Base-by-base conservation (phyloP, 2,797 vertebrate genomes). In the Balearica regulorum region DNA sequence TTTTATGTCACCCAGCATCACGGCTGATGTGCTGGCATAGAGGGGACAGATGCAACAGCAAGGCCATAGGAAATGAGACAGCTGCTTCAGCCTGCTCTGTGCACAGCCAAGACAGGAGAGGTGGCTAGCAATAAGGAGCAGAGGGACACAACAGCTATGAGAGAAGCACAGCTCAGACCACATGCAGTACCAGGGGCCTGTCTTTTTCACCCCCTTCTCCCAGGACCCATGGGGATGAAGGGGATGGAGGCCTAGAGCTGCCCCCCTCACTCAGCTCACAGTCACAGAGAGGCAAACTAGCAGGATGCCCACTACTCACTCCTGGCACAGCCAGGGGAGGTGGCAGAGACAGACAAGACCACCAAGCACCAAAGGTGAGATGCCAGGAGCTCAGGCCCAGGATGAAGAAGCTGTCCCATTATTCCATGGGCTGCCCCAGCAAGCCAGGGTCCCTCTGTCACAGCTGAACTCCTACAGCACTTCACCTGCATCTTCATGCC, bases 401-500 rank as follows among this genome's bases (percentile, higher is more conserved):
- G 26, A 51, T 15, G 33, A 93, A 61, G 33, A 83, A 7, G 0
- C 43, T 55, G 69, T 90, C 33, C 66, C 62, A 64, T 60, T 78
- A 71, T 28, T 88, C 57, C 86, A 64, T 0, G 2, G 54, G 60
- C 35, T 84, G 35, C 48, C 84, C 41, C 61, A 71, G 75, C 41
- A 87, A 0, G 22, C 29, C 53, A 84, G 22, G 7, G 33, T 87
- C 83, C 80, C 77, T 69, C 58, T 71, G 81, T 68, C 81, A 84
- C 60, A 88, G 68, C 16, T 51, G 81, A 66, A 72, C 29, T 94
- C 58, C 77, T 54, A 57, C 37, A 85, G 88, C 55, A 81, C 69
- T 97, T 98, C 92, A 99, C 99, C 99, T 99, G 99, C 99, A 99
- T 99, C 97, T 99, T 99, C 98, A 99, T 98, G 35, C 99, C 99